Percentiles rank a stretch among this genome's conserved stretches.
phyloP scores from a whole-genome alignment of 2,113 vertebrate genomes.

The Plecotus auritus region DNA sequence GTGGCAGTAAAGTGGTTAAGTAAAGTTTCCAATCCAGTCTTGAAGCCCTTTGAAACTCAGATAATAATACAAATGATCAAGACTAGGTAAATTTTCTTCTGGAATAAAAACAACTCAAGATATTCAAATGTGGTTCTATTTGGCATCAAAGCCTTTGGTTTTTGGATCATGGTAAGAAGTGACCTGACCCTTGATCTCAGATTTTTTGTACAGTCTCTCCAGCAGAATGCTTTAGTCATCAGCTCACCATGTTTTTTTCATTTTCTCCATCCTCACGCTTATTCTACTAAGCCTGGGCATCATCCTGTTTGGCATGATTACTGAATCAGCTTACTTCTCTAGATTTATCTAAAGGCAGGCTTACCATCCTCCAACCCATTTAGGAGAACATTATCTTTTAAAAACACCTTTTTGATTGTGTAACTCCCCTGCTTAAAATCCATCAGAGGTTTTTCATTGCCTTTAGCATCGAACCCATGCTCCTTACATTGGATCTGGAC shows the following conservation, averaged over 20 bases:
- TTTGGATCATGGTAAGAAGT: background rate
- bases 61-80: conserved; percentile 37
- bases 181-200: background rate
- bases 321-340: background rate
- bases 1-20: conserved; percentile 68
- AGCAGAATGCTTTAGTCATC: background rate
- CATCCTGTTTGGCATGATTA: background rate
- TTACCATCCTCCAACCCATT: background rate
- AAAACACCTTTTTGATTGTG: background rate
- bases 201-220: background rate
- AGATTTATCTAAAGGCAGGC: background rate
- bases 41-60: conserved; percentile 45
- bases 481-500: background rate
- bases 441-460: background rate
- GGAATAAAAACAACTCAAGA: background rate
- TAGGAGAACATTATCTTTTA: background rate
- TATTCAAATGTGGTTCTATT: background rate
- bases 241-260: background rate
- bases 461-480: background rate
- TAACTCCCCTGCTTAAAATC: background rate
- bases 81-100: conserved; percentile 6
- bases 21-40: conserved; percentile 61
- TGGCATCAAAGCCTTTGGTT: background rate
- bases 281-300: background rate
- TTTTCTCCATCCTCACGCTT: background rate